Conservation (phyloP, 2,113 vertebrate genomes). For the Mustelus asterias region DNA sequence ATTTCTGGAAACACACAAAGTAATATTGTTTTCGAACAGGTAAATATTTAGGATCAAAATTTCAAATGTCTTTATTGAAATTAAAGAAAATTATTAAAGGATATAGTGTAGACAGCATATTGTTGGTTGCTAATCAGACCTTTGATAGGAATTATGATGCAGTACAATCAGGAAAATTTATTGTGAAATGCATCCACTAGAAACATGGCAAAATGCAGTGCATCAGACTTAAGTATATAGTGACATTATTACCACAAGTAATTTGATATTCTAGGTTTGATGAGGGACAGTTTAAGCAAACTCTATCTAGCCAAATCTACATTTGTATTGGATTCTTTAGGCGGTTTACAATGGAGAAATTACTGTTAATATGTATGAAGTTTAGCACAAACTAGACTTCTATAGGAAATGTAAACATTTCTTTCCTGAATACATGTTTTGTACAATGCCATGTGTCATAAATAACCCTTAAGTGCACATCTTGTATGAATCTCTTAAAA, state of each 20-base stretch:
- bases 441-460: neutral
- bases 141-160: neutral
- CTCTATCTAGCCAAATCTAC: neutral
- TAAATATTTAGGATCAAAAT: neutral
- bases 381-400: neutral
- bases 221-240: neutral
- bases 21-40: neutral
- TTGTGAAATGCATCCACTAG: neutral
- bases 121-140: neutral
- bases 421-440: neutral
- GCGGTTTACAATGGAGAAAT: neutral
- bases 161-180: neutral
- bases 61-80: neutral
- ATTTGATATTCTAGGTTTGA: neutral
- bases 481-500: neutral
- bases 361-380: neutral
- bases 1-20: neutral
- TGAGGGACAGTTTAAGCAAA: neutral
- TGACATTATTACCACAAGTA: neutral
- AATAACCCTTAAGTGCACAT: neutral
- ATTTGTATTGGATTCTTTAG: neutral
- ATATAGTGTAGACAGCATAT: neutral
- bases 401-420: neutral
- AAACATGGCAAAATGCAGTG: neutral
- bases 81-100: neutral